Conservation (phyloP, 2,888 invertebrate species). For the Ochropleura plecta region DNA sequence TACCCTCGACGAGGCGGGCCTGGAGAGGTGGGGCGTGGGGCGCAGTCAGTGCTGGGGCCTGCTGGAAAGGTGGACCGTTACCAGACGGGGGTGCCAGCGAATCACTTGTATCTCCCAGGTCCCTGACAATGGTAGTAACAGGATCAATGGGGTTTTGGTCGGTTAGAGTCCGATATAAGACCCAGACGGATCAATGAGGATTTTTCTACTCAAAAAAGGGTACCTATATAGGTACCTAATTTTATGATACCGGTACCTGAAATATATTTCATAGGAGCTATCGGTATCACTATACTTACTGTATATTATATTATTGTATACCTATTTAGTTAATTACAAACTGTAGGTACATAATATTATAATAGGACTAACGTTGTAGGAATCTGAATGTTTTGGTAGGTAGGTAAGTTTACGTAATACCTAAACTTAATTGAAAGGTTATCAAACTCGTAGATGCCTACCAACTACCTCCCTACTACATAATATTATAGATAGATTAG, state of each 20-base stretch:
- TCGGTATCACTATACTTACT: too few species aligned
- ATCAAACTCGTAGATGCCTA: not conserved
- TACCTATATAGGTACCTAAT: not conserved
- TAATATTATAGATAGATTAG: not conserved
- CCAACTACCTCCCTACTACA: not conserved
- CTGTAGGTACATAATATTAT: too few species aligned
- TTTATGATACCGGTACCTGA: not conserved
- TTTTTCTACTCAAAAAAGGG: not conserved
- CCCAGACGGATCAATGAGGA: not conserved
- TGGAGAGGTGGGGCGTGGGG: not conserved
- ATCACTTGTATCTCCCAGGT: too few species aligned
- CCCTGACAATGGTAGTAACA: not conserved
- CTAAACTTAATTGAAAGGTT: not conserved
- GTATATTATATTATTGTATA: too few species aligned
- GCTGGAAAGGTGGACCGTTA: not conserved
- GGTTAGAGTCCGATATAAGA: not conserved
- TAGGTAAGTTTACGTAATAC: not conserved
- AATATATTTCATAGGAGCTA: too few species aligned
- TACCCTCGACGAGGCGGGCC: not conserved
- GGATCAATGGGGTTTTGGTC: not conserved
- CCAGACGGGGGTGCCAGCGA: not conserved
- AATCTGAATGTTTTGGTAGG: not conserved
- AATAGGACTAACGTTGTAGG: not conserved
- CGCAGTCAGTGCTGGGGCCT: not conserved
- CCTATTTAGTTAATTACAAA: too few species aligned